Percentiles rank a stretch among this genome's conserved stretches.
Conservation (phyloP, 2,797 vertebrate species). For the Eulemur rubriventer region DNA sequence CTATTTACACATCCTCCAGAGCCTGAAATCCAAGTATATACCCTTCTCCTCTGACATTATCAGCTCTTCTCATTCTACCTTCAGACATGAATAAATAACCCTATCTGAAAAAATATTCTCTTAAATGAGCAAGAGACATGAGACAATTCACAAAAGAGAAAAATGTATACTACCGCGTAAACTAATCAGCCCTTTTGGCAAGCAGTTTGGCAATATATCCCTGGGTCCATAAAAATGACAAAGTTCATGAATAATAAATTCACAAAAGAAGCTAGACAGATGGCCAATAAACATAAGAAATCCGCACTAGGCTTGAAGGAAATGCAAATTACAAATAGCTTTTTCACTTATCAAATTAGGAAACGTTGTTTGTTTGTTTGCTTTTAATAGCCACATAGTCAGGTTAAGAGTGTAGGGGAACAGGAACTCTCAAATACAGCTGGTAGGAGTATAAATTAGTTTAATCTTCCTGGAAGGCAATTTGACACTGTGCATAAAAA, state of each 20-base stretch:
- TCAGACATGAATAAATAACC: not conserved
- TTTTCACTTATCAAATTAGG: not conserved
- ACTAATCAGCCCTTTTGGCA: not conserved
- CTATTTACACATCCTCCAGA: not conserved
- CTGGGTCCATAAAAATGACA: not conserved
- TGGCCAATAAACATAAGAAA: not conserved
- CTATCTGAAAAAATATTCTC: not conserved
- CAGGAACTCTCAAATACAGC: not conserved
- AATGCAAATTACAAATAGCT: not conserved
- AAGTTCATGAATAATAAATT: conserved; percentile 6
- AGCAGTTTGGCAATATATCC: not conserved
- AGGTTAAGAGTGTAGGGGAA: not conserved
- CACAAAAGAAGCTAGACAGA: not conserved
- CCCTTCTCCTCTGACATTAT: not conserved
- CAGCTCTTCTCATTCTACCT: not conserved
- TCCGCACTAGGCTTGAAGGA: not conserved
- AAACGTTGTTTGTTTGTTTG: not conserved
- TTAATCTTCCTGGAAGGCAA: not conserved
- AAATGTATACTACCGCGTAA: not conserved
- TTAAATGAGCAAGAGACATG: conserved; percentile 8
- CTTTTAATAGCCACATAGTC: not conserved
- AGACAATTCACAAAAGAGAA: conserved; percentile 14
- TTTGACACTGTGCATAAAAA: not conserved
- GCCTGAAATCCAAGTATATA: not conserved
- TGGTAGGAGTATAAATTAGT: not conserved